Base-by-base conservation (phyloP, 2,888 invertebrate species). In the Hyppa rectilinea region DNA sequence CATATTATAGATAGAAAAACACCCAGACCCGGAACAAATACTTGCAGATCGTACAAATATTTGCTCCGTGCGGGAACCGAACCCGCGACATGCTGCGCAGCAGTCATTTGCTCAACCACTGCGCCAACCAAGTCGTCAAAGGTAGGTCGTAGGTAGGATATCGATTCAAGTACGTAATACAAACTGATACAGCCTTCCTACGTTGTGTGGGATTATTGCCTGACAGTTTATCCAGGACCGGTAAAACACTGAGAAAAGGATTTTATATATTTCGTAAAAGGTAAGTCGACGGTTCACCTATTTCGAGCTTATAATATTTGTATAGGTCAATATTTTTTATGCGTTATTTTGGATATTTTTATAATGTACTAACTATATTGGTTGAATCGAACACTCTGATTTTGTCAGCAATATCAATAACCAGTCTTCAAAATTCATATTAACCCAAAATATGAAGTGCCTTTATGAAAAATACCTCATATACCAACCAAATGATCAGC, bases 181-280 rank as follows among this genome's bases (percentile, higher is more conserved):
- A 70, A 59, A 20, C 63, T 53, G 40, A 53, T 47, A 31, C 63
- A 17, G 31, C 43, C 43, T 59, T 52, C 47, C 26, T 36, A 60
- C 29, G 31, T 38, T 31, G 17, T 36, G 20, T 38, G 26, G 53
- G 77, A 49, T 75, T 63, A 59, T 55, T 50, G 53, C 7, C 34
- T 29, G 74, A 43, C 71, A 78, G 52, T 53, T 62, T 52, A 78
- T 56, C 36, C 17, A 26, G 26, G 43, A 17, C 17, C 34, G 7
- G 31, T 47, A 47, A 71, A 71, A 49, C n/a, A 50, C n/a, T 55
- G 38, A 40, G 9, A 53, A n/a, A 23, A 14, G 20, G 34, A 38
- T 49, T 62, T 64, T 47, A 50, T 70, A 67, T 69, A 67, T 52
- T 77, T 76, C 45, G 12, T 43, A 29, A 49, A 20, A 76, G 31